These are phyloP conservation scores for Drosophila lini DNA, from an alignment of 1,140 invertebrate species.

Conservation along the genomic window DNA sequence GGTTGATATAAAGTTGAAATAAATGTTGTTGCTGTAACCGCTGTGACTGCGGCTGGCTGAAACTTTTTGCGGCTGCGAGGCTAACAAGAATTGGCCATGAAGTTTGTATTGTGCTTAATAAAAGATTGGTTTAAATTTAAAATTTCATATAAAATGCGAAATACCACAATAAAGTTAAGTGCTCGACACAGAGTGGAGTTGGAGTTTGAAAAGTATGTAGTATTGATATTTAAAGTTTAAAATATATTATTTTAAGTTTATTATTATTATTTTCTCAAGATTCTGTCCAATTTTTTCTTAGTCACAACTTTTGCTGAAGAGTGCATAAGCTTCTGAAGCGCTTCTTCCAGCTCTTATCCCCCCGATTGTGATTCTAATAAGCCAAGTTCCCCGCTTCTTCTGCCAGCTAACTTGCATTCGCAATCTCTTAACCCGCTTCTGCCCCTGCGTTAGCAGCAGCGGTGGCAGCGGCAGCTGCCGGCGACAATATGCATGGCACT, in stretches of 20 bases:
- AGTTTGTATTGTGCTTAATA: conserved; percentile 25
- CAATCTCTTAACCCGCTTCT: conserved; percentile 29
- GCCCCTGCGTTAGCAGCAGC: neutral
- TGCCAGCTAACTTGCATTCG: conserved; percentile 28
- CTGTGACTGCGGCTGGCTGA: conserved; percentile 16
- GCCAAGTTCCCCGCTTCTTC: conserved; percentile 20
- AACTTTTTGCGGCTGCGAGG: conserved; percentile 37
- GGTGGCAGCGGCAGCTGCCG: conserved; percentile 43
- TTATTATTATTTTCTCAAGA: neutral
- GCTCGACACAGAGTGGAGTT: neutral
- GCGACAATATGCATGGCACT: conserved; percentile 76
- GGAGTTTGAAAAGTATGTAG: no score
- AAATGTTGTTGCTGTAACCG: conserved; percentile 49
- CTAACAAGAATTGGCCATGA: conserved; percentile 21
- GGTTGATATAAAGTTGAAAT: conserved; percentile 48
- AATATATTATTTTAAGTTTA: neutral
- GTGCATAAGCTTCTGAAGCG: conserved; percentile 2
- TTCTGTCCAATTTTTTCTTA: neutral
- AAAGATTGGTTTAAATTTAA: conserved; percentile 18
- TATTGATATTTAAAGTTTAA: neutral
- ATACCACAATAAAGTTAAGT: conserved; percentile 9
- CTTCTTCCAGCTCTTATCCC: conserved; percentile 13
- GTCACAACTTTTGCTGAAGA: neutral
- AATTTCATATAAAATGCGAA: conserved; percentile 10
- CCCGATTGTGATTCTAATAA: conserved; percentile 40